Conservation (phyloP, 2,888 invertebrate genomes). For the Leptinotarsa haldemani region DNA sequence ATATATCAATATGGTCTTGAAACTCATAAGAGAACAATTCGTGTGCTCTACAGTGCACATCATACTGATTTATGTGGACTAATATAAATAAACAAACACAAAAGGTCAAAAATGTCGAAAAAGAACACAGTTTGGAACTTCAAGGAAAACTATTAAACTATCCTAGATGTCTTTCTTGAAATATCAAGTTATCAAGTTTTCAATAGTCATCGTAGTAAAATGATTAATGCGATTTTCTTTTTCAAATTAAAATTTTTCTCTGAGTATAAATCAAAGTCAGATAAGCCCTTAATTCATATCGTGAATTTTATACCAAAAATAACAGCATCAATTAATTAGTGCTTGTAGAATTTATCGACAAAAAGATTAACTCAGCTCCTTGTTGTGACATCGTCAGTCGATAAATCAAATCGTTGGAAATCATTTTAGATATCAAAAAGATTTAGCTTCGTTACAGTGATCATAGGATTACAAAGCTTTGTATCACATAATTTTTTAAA, state of each 20-base stretch:
- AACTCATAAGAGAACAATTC: too few species aligned
- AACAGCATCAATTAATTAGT: constrained; percentile 37
- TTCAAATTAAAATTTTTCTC: not conserved
- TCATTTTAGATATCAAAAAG: not conserved
- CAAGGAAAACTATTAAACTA: too few species aligned
- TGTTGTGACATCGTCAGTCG: constrained; percentile 38
- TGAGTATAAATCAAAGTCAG: constrained; percentile 25
- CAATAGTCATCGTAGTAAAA: too few species aligned
- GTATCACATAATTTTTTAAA: not conserved
- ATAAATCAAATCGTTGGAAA: constrained; percentile 11
- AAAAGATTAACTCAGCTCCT: constrained; percentile 35
- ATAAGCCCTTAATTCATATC: constrained; percentile 35
- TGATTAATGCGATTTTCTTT: not conserved
- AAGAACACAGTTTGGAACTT: too few species aligned
- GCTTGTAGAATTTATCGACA: constrained; percentile 40
- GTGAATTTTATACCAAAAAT: constrained; percentile 37
- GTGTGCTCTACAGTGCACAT: too few species aligned
- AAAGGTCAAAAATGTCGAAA: too few species aligned
- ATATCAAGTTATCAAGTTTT: too few species aligned
- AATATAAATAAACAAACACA: too few species aligned
- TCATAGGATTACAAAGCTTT: not conserved
- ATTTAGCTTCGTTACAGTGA: not conserved
- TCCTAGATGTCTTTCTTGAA: too few species aligned
- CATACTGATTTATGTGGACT: too few species aligned
- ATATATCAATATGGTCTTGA: too few species aligned